phyloP scores from a whole-genome alignment of 2,113 vertebrate genomes.

The Pluvianellus socialis region DNA sequence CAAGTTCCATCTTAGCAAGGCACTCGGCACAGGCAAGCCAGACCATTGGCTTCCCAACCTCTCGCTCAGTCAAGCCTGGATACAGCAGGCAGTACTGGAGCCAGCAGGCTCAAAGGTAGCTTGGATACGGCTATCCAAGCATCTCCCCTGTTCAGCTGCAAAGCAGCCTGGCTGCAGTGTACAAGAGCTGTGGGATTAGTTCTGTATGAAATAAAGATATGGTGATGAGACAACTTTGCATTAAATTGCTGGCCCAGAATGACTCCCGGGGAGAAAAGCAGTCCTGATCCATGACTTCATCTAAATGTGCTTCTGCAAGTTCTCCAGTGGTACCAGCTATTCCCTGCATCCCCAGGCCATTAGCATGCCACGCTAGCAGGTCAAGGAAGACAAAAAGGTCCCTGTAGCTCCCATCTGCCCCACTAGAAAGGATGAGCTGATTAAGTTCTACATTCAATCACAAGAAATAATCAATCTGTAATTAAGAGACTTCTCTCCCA shows the following conservation, averaged over 20 bases:
- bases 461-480: constrained; percentile 71
- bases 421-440: constrained; percentile 41
- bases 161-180: accelerated
- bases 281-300: neutral
- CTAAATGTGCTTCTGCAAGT: neutral
- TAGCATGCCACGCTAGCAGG: neutral
- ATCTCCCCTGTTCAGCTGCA: neutral
- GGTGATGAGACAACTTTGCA: neutral
- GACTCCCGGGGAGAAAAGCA: neutral
- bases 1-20: neutral
- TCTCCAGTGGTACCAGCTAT: neutral
- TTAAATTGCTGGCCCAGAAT: neutral
- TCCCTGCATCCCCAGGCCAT: neutral
- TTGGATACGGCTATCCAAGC: neutral
- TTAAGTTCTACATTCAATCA: constrained; percentile 61
- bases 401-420: neutral
- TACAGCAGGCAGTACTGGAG: neutral
- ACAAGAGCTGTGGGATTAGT: neutral
- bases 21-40: accelerated
- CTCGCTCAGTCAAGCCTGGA: neutral
- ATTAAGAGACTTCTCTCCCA: constrained; percentile 61
- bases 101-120: neutral
- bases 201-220: neutral
- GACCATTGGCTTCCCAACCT: neutral
- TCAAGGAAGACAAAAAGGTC: neutral